Percentiles rank a stretch among this genome's conserved stretches.
Conservation (phyloP, 2,888 invertebrate genomes). For the Chesias legatella region DNA sequence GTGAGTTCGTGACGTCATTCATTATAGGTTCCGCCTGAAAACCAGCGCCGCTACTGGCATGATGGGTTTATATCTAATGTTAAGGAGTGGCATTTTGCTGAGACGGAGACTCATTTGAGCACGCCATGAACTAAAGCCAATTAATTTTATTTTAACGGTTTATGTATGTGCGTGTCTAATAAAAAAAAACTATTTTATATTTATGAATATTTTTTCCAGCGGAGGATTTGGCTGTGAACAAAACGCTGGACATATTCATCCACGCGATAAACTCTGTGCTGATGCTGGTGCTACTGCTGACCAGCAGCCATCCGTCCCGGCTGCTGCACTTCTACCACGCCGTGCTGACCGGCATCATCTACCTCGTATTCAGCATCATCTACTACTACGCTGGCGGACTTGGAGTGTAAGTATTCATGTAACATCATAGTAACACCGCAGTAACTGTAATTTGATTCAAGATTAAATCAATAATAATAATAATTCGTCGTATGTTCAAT, state of each 20-base stretch:
- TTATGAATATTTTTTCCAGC: slow-evolving; percentile 29
- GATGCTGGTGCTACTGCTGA: slow-evolving; percentile 85
- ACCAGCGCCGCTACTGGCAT: no score
- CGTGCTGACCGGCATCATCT: slow-evolving; percentile 81
- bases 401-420: slow-evolving; percentile 76
- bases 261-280: slow-evolving; percentile 85
- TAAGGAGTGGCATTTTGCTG: no score
- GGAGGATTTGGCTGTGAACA: slow-evolving; percentile 43
- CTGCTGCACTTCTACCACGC: slow-evolving; percentile 81
- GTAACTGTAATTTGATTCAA: no score
- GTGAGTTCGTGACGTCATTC: no score
- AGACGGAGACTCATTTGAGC: no score
- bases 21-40: no score
- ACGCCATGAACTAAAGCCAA: no score
- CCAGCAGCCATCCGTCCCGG: slow-evolving; percentile 86
- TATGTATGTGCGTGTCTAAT: no score
- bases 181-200: not conserved
- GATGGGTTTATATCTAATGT: no score
- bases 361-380: slow-evolving; percentile 84
- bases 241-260: slow-evolving; percentile 56
- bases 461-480: no score
- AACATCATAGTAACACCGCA: not conserved
- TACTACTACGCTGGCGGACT: slow-evolving; percentile 87
- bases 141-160: no score
- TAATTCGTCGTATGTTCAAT: no score